Conservation (phyloP, 2,113 vertebrate genomes). For the Etheostoma spectabile region DNA sequence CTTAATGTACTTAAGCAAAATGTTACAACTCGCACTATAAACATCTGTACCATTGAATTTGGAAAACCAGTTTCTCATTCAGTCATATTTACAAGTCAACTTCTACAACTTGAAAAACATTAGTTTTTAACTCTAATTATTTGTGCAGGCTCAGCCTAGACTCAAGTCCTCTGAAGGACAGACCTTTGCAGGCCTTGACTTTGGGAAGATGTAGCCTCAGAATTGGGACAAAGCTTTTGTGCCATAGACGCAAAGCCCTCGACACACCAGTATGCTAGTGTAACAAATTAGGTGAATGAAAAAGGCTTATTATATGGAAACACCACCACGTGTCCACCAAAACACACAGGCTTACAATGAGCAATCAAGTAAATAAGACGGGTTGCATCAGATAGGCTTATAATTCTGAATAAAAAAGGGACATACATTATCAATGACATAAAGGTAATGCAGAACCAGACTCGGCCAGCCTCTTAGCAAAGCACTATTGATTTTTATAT, state of each 20-base stretch:
- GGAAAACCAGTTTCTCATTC: neutral
- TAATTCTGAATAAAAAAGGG: neutral
- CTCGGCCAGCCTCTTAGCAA: constrained; percentile 4
- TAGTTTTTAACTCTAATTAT: neutral
- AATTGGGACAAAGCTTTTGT: neutral
- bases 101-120: neutral
- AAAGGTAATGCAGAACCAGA: neutral
- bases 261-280: neutral
- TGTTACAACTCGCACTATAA: neutral
- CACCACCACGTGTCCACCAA: neutral
- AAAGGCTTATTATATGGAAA: constrained; percentile 2
- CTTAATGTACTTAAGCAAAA: neutral
- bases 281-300: neutral
- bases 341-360: neutral
- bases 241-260: neutral
- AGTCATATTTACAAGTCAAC: constrained; percentile 13
- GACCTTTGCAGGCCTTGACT: neutral
- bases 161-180: neutral
- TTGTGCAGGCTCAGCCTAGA: neutral
- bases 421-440: neutral
- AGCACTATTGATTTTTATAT: constrained; percentile 75
- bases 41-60: constrained; percentile 10
- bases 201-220: neutral
- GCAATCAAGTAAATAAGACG: neutral
- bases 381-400: neutral